These are phyloP conservation scores for Brachyrhaphis roseni DNA, from an alignment of 2,797 vertebrate species.

Conservation along the genomic window DNA sequence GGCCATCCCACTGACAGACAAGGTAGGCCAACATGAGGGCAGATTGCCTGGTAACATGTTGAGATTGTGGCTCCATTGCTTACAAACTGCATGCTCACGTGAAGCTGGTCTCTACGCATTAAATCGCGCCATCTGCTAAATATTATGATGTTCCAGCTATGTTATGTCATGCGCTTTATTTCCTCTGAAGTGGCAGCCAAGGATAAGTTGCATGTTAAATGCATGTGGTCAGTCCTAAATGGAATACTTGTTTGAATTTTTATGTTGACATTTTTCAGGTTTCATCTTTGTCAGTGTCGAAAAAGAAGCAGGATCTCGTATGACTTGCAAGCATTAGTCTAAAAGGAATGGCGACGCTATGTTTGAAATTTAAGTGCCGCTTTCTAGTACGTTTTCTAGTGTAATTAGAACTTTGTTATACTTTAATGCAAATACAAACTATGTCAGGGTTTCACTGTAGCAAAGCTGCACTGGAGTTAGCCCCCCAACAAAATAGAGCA, in stretches of 20 bases:
- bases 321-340: conserved; percentile 3
- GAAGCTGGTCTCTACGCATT: conserved; percentile 46
- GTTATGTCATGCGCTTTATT: conserved; percentile 52
- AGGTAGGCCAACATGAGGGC: conserved; percentile 80
- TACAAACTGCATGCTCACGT: conserved; percentile 57
- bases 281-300: not conserved
- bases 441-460: not conserved
- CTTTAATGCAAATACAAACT: not conserved
- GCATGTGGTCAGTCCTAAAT: not conserved
- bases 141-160: conserved; percentile 30
- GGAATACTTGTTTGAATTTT: not conserved
- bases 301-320: not conserved
- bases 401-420: not conserved
- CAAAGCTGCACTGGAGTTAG: conserved; percentile 2
- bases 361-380: not conserved
- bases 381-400: not conserved
- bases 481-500: not conserved
- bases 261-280: not conserved
- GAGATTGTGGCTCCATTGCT: conserved; percentile 11
- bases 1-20: conserved; percentile 92
- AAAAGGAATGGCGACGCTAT: not conserved
- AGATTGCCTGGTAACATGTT: conserved; percentile 11
- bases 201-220: conserved; percentile 13
- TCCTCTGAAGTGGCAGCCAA: conserved; percentile 13
- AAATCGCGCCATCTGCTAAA: conserved; percentile 46